A percentile compares a stretch with the other conserved stretches of the same genome.
Conservation (phyloP, 92 coral and sea anemone genomes). For the Palythoa heliodiscus region DNA sequence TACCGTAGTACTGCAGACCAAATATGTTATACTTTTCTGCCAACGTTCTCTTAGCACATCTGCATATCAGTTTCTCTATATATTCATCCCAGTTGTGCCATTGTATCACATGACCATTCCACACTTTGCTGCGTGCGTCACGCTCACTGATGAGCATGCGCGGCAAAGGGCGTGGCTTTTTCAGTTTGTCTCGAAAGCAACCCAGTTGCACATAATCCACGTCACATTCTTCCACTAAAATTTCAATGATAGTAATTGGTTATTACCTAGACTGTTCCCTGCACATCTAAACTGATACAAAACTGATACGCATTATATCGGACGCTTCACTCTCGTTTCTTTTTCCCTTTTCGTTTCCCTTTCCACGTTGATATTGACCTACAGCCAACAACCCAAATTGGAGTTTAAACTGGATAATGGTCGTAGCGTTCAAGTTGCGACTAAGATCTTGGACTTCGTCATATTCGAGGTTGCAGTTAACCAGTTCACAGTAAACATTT, state of each 20-base stretch:
- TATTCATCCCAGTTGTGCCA: slow-evolving; percentile 59
- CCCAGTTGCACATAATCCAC: slow-evolving; percentile 61
- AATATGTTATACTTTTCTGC: slow-evolving; percentile 58
- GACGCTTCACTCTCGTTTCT: too few species aligned
- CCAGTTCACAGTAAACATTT: too few species aligned
- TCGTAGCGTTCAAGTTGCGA: too few species aligned
- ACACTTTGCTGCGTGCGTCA: slow-evolving; percentile 46
- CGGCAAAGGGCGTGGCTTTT: slow-evolving; percentile 63
- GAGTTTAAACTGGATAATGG: too few species aligned
- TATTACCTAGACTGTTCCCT: not conserved
- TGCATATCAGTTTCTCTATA: slow-evolving; percentile 62
- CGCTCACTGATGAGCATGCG: slow-evolving; percentile 49
- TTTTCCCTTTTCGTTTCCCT: too few species aligned
- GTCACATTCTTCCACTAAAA: slow-evolving; percentile 61
- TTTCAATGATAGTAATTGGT: not conserved
- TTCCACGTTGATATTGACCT: too few species aligned
- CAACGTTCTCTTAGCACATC: slow-evolving; percentile 63
- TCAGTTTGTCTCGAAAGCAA: slow-evolving; percentile 58
- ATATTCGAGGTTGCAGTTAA: too few species aligned
- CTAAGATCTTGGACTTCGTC: too few species aligned
- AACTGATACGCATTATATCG: too few species aligned
- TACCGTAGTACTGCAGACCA: slow-evolving; percentile 68
- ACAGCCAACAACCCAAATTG: too few species aligned
- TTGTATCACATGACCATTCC: slow-evolving; percentile 56
- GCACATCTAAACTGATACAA: too few species aligned